Conservation (phyloP, 2,113 vertebrate species). For the Hymenochirus boettgeri region DNA sequence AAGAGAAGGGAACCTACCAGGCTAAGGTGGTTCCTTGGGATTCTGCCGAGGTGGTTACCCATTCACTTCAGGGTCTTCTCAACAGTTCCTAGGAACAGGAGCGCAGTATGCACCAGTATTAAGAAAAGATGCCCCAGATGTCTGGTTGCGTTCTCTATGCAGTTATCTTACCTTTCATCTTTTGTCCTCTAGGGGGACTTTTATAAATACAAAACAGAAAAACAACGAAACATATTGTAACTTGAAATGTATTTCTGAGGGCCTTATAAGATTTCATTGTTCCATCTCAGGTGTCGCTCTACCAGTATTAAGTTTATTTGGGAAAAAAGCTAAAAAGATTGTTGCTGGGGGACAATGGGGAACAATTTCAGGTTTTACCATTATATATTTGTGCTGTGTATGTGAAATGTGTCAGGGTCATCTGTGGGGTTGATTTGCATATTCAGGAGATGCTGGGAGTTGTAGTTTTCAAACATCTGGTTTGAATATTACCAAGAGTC, state of each 20-base stretch:
- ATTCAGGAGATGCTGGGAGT: too few species aligned
- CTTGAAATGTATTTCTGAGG: not conserved
- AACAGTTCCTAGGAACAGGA: conserved; percentile 40
- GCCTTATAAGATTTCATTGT: not conserved
- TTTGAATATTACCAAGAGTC: too few species aligned
- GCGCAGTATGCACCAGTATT: not conserved
- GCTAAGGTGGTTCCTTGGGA: conserved; percentile 85
- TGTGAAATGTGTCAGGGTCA: too few species aligned
- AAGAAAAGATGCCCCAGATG: conserved; percentile 4
- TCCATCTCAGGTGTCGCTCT: too few species aligned
- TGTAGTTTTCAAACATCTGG: too few species aligned
- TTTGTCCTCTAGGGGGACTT: not conserved
- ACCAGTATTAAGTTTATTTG: too few species aligned
- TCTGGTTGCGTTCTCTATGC: conserved; percentile 23
- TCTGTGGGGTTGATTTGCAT: too few species aligned
- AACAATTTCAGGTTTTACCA: too few species aligned
- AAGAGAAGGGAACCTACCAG: conserved; percentile 72
- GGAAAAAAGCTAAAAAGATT: too few species aligned
- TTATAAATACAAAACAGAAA: not conserved
- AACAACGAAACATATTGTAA: not conserved
- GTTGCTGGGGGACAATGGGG: too few species aligned
- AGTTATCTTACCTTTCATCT: conserved; percentile 6
- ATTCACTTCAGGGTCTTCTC: conserved; percentile 74
- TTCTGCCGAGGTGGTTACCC: conserved; percentile 71
- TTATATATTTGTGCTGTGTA: too few species aligned